A percentile compares a stretch with the other conserved stretches of the same genome.
phyloP scores from a whole-genome alignment of 2,888 invertebrate genomes.

The Eupithecia pulchellata region DNA sequence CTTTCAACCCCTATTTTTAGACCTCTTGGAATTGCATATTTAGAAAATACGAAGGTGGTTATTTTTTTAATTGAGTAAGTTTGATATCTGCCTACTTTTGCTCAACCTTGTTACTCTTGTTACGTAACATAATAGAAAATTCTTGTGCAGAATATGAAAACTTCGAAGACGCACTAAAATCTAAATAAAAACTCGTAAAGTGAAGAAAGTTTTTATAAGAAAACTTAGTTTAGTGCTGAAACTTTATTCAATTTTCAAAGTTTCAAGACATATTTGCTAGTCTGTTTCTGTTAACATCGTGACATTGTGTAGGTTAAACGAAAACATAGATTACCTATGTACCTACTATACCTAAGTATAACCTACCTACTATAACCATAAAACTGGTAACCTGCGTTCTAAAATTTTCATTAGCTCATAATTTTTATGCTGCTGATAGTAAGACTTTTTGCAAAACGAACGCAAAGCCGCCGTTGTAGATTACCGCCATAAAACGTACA shows the following conservation, averaged over 20 bases:
- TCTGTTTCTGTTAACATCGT: background rate
- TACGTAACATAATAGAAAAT: background rate
- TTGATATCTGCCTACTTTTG: background rate
- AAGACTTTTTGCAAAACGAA: background rate
- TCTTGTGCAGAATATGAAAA: constrained; percentile 8
- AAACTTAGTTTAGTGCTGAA: constrained; percentile 33
- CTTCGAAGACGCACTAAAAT: constrained; percentile 1
- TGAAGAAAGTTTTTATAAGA: constrained; percentile 29
- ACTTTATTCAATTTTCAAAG: constrained; percentile 23
- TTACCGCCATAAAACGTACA: too few species aligned
- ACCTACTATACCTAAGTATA: too few species aligned
- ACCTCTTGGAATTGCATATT: too few species aligned
- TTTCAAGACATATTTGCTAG: background rate
- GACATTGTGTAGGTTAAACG: constrained; percentile 5
- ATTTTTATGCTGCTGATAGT: background rate
- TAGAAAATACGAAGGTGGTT: too few species aligned
- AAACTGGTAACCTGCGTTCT: background rate
- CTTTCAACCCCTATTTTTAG: too few species aligned
- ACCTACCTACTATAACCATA: too few species aligned
- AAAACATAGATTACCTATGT: background rate
- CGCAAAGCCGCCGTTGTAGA: background rate
- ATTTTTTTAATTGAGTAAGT: too few species aligned
- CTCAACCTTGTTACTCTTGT: background rate
- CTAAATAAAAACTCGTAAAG: constrained; percentile 13
- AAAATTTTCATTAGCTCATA: background rate